These are phyloP conservation scores for Philotrypesis tridentata DNA, from an alignment of 1,140 invertebrate genomes.

Conservation along the genomic window DNA sequence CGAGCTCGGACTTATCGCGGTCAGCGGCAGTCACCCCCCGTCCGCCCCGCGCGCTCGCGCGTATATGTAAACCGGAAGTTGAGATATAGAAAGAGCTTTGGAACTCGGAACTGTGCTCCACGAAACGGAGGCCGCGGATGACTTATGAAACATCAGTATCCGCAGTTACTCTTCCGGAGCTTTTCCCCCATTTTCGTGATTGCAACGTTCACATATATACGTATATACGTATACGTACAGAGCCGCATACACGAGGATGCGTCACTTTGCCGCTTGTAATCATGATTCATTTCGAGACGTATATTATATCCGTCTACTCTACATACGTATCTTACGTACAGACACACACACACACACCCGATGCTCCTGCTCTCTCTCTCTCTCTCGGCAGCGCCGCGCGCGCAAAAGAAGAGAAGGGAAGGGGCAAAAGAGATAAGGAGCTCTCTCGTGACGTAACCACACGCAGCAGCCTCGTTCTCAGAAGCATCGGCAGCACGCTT, in stretches of 20 bases:
- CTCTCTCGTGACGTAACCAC: slow-evolving; percentile 6
- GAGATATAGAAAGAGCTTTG: not conserved
- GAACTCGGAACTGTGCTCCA: not conserved
- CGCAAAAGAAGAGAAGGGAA: not conserved
- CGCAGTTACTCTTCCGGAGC: not conserved
- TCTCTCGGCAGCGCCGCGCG: no score
- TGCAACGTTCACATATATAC: not conserved
- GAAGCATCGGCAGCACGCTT: slow-evolving; percentile 18
- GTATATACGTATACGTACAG: not conserved
- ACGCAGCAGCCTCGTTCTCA: not conserved
- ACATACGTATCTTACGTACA: not conserved
- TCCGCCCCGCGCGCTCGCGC: no score
- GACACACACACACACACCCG: no score
- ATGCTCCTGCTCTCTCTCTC: no score
- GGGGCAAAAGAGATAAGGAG: slow-evolving; percentile 20
- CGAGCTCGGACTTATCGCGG: not conserved
- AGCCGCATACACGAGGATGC: not conserved
- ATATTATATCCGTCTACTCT: not conserved
- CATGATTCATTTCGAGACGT: slow-evolving; percentile 33
- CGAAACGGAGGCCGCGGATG: not conserved
- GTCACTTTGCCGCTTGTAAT: not conserved
- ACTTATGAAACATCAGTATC: slow-evolving; percentile 34
- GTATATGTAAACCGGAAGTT: slow-evolving; percentile 13
- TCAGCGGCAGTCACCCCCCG: not conserved
- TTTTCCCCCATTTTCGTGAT: slow-evolving; percentile 28